Evolutionary conservation across 2,797 vertebrate species (phyloP), one percentile per base, ranked within the genome.

Genomic region (Coregonus sp.): DNA sequence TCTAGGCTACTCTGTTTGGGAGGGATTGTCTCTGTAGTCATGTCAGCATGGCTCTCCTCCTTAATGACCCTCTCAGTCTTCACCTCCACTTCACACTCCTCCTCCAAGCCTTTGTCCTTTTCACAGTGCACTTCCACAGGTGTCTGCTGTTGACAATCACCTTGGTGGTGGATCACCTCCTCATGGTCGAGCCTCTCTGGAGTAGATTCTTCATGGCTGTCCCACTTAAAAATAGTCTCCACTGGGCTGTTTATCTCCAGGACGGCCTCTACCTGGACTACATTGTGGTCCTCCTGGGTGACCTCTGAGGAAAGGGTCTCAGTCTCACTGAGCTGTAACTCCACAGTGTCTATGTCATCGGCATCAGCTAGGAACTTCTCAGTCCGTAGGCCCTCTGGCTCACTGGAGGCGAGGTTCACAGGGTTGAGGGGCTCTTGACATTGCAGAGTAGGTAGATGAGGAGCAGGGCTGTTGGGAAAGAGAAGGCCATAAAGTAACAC

Each of bases 401-500:
- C 77, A 0, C 16, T 56, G 31, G 79, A 29, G 0, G 78, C 18
- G 29, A 80, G 6, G 1, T 76, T 76, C 69, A 77, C 70, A 0
- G 80, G 72, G 47, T 2, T 70, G 25, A 33, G 31, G 4, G 47
- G 61, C 2, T 72, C 77, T 50, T 73, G 59, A 37, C 71, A 33
- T 78, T 87, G 86, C 25, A 77, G 66, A 71, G 11, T 72, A 1
- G 92, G 91, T 20, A 92, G 83, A 75, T 89, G 93, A 81, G 91
- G 92, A 78, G 86, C 85, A 0, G 93, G 94, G 83, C 95, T 95
- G 88, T 15, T n/a, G 65, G 75, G 75, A 20, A 61, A 0, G 1
- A 40, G 15, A 65, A 50, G 68, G 18, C 74, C 15, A 52, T 63
- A 52, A 73, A 11, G 63, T 0, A 72, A n/a, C 71, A 63, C 51